These are phyloP conservation scores for Megathymus violae DNA, from an alignment of 1,140 invertebrate genomes.

Conservation along the genomic window DNA sequence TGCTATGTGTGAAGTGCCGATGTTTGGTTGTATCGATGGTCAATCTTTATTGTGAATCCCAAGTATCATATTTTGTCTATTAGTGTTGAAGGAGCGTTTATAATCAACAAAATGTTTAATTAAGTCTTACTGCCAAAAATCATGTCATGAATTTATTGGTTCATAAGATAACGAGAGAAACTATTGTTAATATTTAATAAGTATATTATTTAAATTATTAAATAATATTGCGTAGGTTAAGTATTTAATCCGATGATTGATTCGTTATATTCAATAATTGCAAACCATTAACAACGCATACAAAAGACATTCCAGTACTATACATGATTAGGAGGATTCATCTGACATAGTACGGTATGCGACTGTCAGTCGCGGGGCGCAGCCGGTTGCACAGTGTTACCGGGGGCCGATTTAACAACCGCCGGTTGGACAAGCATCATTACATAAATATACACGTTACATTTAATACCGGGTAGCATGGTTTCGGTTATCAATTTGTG, in stretches of 20 bases:
- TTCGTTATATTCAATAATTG: conserved; percentile 19
- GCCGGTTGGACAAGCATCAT: too few relatives aligned
- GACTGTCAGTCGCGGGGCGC: neutral
- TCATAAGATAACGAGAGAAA: conserved; percentile 44
- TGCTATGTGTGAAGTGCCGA: conserved; percentile 29
- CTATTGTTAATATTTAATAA: conserved; percentile 42
- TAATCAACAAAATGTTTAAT: neutral
- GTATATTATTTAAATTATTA: conserved; percentile 46
- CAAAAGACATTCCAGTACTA: conserved; percentile 55
- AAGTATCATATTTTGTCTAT: neutral
- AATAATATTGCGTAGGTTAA: conserved; percentile 35
- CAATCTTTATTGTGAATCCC: neutral
- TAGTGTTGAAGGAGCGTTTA: neutral
- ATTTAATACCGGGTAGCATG: too few relatives aligned
- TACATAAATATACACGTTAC: too few relatives aligned
- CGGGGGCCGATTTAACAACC: neutral
- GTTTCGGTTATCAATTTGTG: too few relatives aligned
- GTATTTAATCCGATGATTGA: conserved; percentile 24
- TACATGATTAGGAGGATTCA: neutral
- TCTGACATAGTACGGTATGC: too few relatives aligned
- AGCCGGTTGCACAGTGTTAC: neutral
- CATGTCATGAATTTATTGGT: conserved; percentile 47
- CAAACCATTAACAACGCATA: conserved; percentile 1
- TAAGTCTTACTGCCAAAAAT: conserved; percentile 65
- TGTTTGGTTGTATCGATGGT: conserved; percentile 3